Conservation (phyloP, 1,140 invertebrate species). For the Brachionus calyciflorus region DNA sequence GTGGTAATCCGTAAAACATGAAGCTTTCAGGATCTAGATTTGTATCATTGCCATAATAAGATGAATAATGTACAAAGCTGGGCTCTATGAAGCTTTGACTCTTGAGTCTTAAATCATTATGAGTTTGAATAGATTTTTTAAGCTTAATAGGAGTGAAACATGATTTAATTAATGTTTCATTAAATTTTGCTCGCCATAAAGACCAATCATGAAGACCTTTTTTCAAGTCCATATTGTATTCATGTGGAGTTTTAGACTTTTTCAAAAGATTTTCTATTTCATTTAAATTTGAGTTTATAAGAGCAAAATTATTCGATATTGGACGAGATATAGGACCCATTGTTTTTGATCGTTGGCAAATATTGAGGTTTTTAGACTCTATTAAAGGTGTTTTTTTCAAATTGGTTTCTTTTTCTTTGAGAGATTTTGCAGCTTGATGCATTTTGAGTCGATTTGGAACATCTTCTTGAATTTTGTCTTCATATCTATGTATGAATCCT, state of each 20-base stretch:
- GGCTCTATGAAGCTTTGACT: constrained; percentile 15
- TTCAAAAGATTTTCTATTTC: constrained; percentile 35
- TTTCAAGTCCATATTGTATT: constrained; percentile 17
- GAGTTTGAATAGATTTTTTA: constrained; percentile 33
- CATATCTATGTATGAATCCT: constrained; percentile 2
- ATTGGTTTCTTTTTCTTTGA: not conserved
- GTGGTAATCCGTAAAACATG: constrained; percentile 29
- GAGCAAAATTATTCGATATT: constrained; percentile 28
- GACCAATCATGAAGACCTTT: constrained; percentile 38
- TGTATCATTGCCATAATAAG: constrained; percentile 4
- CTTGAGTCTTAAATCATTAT: constrained; percentile 29
- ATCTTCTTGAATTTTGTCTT: constrained; percentile 17
- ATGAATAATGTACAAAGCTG: constrained; percentile 4
- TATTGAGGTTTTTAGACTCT: not conserved
- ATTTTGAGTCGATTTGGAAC: not conserved
- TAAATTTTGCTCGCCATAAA: constrained; percentile 32
- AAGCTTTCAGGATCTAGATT: constrained; percentile 33
- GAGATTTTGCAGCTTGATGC: not conserved
- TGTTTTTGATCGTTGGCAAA: not conserved
- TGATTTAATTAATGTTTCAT: constrained; percentile 23
- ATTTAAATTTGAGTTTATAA: constrained; percentile 19
- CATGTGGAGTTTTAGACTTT: not conserved
- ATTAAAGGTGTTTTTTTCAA: not conserved
- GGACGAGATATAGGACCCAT: constrained; percentile 4
- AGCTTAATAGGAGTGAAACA: constrained; percentile 31